A percentile compares a stretch with the other conserved stretches of the same genome.
phyloP scores from a whole-genome alignment of 2,888 invertebrate genomes.

The Drosophila rubida region DNA sequence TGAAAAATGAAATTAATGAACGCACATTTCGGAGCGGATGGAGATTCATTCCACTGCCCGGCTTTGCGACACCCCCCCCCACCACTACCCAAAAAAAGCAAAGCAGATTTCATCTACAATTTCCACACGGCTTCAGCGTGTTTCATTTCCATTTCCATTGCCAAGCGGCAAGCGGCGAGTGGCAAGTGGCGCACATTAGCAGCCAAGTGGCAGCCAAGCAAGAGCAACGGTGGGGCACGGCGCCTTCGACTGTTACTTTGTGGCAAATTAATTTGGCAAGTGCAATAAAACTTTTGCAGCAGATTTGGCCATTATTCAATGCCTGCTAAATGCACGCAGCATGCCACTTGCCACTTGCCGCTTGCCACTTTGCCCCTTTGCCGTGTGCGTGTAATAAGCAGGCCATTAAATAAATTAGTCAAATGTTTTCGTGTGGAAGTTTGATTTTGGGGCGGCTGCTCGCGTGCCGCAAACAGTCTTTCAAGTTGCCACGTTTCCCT shows the following conservation, averaged over 20 bases:
- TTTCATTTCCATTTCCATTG: conserved; percentile 47
- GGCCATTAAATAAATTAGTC: conserved; percentile 76
- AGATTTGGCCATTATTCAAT: conserved; percentile 74
- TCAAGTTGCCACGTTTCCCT: not conserved
- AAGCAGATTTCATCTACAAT: conserved; percentile 28
- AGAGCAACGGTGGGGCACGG: conserved; percentile 36
- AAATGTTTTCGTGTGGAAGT: conserved; percentile 49
- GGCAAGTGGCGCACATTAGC: conserved; percentile 58
- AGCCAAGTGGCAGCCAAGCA: conserved; percentile 41
- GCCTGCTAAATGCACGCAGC: conserved; percentile 52
- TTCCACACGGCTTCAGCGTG: conserved; percentile 25
- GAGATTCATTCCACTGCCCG: conserved; percentile 26
- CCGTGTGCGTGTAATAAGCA: conserved; percentile 74
- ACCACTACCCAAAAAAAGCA: conserved; percentile 17
- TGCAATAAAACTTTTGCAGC: conserved; percentile 78
- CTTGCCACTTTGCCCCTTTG: not conserved
- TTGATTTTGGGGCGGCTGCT: conserved; percentile 8
- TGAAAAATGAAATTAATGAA: conserved; percentile 78
- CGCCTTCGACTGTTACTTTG: conserved; percentile 50
- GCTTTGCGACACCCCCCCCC: conserved; percentile 17
- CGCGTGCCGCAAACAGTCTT: conserved; percentile 26
- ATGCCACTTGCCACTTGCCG: not conserved
- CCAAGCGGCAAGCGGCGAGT: conserved; percentile 50
- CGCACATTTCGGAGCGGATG: conserved; percentile 66
- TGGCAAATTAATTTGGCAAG: conserved; percentile 76